Conservation (phyloP, 2,797 vertebrate genomes). For the Semaprochilodus insignis region DNA sequence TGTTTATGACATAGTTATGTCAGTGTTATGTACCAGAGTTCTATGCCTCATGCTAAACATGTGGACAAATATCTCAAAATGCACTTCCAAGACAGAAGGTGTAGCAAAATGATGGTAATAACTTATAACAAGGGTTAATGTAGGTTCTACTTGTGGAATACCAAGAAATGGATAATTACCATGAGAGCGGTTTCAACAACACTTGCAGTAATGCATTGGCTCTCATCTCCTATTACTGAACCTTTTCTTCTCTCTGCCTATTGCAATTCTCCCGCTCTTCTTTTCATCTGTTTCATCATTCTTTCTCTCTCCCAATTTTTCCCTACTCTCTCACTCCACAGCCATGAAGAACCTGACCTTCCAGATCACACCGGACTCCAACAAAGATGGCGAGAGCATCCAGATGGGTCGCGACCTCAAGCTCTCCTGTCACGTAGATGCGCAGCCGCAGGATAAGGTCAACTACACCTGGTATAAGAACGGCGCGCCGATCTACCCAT, state of each 20-base stretch:
- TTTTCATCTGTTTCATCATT: conserved; percentile 14
- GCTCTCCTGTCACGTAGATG: conserved; percentile 95
- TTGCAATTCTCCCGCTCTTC: background rate
- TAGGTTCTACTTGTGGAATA: background rate
- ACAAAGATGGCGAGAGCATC: conserved; percentile 97
- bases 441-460: conserved; percentile 96
- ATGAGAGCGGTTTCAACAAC: background rate
- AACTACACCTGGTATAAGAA: conserved; percentile 98
- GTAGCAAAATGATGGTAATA: no score
- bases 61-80: no score
- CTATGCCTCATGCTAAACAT: no score
- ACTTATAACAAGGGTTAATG: background rate
- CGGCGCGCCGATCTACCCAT: conserved; percentile 82
- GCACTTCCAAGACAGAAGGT: no score
- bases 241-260: background rate
- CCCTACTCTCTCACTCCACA: conserved; percentile 56
- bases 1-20: no score
- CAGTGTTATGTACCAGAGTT: no score
- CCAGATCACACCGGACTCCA: conserved; percentile 96
- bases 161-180: background rate
- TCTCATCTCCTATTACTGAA: background rate
- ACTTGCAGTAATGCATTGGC: background rate
- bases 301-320: background rate
- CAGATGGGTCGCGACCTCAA: conserved; percentile 97
- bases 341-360: conserved; percentile 95